A percentile compares a stretch with the other conserved stretches of the same genome.
These are phyloP conservation scores for Antheraea mylitta DNA, from an alignment of 1,140 invertebrate genomes.

Conservation along the genomic window DNA sequence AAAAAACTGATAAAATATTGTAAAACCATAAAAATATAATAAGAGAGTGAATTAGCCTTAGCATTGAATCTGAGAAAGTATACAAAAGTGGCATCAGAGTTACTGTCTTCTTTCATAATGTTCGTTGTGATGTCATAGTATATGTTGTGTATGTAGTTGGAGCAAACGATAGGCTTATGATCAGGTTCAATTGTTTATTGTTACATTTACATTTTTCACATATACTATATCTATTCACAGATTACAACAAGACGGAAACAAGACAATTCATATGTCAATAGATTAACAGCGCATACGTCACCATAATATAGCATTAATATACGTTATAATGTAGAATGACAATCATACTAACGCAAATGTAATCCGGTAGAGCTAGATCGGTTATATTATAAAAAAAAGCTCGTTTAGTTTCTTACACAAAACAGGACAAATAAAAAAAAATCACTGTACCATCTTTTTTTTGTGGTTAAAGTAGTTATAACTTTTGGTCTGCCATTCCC, in stretches of 20 bases:
- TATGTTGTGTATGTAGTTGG: background rate
- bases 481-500: conserved; percentile 43
- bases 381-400: background rate
- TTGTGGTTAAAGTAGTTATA: background rate
- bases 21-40: conserved; percentile 52
- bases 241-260: background rate
- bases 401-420: background rate
- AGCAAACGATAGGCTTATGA: background rate
- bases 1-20: conserved; percentile 63
- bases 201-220: background rate
- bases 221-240: background rate
- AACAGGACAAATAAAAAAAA: background rate
- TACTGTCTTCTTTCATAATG: conserved; percentile 3
- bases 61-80: background rate
- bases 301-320: background rate
- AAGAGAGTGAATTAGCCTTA: background rate
- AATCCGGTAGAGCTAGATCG: background rate
- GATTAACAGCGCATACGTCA: background rate
- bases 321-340: background rate
- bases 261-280: background rate
- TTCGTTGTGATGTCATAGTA: background rate
- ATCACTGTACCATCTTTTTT: background rate
- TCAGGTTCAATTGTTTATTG: background rate
- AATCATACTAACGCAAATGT: background rate
- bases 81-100: background rate